Conservation (phyloP, 1,140 invertebrate species). For the Drosophila trapezifrons region DNA sequence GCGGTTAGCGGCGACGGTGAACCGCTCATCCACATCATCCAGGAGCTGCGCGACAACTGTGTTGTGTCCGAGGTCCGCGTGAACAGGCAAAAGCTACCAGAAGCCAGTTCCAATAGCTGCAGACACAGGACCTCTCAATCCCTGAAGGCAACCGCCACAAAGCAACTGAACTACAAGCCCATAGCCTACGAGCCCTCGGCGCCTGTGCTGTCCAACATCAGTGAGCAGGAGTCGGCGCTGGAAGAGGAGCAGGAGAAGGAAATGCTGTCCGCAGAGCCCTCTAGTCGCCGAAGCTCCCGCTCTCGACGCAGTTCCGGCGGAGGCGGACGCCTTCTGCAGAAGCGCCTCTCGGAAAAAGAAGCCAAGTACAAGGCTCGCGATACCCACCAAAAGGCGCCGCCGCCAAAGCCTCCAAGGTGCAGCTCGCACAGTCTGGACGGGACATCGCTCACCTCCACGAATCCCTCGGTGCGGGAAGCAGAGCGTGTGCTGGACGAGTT, state of each 20-base stretch:
- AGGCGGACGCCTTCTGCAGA: constrained; percentile 66
- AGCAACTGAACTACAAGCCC: constrained; percentile 14
- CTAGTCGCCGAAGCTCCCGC: constrained; percentile 15
- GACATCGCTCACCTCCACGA: constrained; percentile 66
- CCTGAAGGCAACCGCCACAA: not conserved
- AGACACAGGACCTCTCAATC: not conserved
- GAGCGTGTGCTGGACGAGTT: constrained; percentile 76
- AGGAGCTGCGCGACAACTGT: constrained; percentile 78
- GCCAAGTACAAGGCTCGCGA: constrained; percentile 61
- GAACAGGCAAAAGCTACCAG: constrained; percentile 63
- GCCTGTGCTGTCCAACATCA: constrained; percentile 64
- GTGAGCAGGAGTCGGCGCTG: constrained; percentile 57
- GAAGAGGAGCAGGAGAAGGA: constrained; percentile 41
- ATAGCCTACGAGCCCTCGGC: constrained; percentile 54
- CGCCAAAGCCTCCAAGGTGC: constrained; percentile 73
- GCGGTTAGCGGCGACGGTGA: constrained; percentile 54
- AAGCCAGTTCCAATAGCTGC: not conserved
- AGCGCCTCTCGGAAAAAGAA: constrained; percentile 58
- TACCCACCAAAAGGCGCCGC: constrained; percentile 39
- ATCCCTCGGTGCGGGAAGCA: constrained; percentile 70
- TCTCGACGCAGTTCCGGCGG: constrained; percentile 53
- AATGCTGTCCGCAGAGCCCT: constrained; percentile 5
- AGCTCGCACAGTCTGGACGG: constrained; percentile 62
- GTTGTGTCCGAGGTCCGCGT: constrained; percentile 79
- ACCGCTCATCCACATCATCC: constrained; percentile 79